These are phyloP conservation scores for Cyanoramphus novaezelandiae DNA, from an alignment of 2,113 vertebrate species.

Conservation along the genomic window DNA sequence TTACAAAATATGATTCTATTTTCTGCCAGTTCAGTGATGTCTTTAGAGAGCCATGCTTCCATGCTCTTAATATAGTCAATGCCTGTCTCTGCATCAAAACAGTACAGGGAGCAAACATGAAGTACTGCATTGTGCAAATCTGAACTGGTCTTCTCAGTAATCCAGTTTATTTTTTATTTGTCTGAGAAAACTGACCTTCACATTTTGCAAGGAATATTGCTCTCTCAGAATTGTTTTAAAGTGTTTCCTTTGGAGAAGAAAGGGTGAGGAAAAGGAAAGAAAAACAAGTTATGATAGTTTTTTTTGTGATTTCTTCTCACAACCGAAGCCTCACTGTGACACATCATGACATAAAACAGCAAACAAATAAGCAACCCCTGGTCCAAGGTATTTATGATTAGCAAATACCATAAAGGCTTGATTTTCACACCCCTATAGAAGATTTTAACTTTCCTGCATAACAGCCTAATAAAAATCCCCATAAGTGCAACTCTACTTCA, in stretches of 20 bases:
- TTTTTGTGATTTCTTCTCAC: background rate
- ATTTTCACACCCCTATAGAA: background rate
- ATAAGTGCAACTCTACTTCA: background rate
- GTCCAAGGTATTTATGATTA: background rate
- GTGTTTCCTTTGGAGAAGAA: background rate
- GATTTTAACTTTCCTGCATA: background rate
- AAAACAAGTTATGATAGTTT: background rate
- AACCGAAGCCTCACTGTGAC: background rate
- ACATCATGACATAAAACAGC: background rate
- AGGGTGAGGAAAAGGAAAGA: background rate
- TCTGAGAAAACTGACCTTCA: background rate
- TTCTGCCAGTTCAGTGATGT: background rate
- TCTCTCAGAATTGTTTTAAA: background rate
- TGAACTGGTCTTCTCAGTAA: background rate
- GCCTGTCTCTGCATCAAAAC: background rate
- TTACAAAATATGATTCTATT: background rate
- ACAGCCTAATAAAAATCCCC: background rate
- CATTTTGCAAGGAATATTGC: background rate
- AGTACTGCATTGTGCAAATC: background rate
- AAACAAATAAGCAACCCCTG: background rate
- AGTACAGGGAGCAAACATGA: background rate
- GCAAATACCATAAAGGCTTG: background rate
- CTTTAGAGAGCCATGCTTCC: background rate
- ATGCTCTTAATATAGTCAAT: background rate
- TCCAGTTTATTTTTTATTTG: background rate